Evolutionary conservation across 2,888 invertebrate species (phyloP).

Genomic region (Phymatocera aterrima): DNA sequence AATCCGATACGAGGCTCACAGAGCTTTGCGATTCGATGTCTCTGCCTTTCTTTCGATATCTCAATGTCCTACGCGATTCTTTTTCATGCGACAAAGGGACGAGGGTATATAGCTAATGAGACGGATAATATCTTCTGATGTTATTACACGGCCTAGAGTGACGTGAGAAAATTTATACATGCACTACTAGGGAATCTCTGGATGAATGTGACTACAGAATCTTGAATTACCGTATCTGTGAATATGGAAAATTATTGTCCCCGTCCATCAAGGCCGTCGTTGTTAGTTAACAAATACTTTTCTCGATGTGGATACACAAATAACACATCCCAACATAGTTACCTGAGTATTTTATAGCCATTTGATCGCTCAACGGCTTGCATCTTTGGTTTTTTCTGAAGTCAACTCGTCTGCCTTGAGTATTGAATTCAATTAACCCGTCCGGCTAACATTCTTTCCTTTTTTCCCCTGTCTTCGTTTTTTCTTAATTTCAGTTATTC

Average conservation of each 20-base stretch:
- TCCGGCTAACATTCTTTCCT: background rate
- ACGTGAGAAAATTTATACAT: no score
- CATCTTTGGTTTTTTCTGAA: slow-evolving; percentile 3
- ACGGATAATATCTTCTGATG: no score
- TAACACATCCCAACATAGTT: background rate
- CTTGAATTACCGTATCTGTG: no score
- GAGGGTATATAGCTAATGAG: no score
- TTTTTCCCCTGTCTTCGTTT: background rate
- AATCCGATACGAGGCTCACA: background rate
- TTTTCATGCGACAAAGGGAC: background rate
- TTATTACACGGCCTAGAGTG: no score
- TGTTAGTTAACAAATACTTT: background rate
- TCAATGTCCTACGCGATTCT: background rate
- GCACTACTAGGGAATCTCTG: no score
- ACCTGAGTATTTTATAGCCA: background rate
- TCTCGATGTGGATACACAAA: background rate
- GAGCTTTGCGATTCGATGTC: background rate
- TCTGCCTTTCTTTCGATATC: background rate
- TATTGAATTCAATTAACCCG: slow-evolving; percentile 21
- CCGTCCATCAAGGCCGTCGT: background rate
- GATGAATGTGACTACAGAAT: no score
- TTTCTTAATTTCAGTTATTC: background rate
- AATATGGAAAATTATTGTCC: background rate
- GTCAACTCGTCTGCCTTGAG: slow-evolving; percentile 1
- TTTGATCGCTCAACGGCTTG: background rate